These are phyloP conservation scores for Scaeva pyrastri DNA, from an alignment of 2,888 invertebrate genomes.

Conservation along the genomic window DNA sequence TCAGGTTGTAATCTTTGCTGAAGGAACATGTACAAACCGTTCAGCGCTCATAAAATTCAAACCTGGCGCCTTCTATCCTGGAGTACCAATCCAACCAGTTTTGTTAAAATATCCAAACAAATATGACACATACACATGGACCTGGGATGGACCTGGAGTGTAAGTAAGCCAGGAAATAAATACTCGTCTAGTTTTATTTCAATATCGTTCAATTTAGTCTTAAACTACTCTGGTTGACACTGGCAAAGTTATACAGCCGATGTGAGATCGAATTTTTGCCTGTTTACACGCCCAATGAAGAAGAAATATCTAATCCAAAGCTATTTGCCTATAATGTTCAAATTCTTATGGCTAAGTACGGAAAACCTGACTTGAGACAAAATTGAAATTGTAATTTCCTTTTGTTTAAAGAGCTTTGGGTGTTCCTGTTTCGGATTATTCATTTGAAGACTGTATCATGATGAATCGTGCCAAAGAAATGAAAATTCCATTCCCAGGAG, in stretches of 20 bases:
- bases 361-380: slow-evolving; percentile 56
- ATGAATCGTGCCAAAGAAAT: slow-evolving; percentile 93
- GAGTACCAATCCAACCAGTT: slow-evolving; percentile 97
- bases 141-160: slow-evolving; percentile 98
- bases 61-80: slow-evolving; percentile 97
- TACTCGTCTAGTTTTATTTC: slow-evolving; percentile 4
- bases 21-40: slow-evolving; percentile 98
- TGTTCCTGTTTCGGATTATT: slow-evolving; percentile 94
- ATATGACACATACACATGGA: slow-evolving; percentile 95
- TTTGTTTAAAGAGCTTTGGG: slow-evolving; percentile 88
- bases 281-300: slow-evolving; percentile 94
- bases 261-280: slow-evolving; percentile 97
- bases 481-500: slow-evolving; percentile 90
- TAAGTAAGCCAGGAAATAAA: slow-evolving; percentile 84
- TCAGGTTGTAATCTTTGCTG: slow-evolving; percentile 96
- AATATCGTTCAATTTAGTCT: slow-evolving; percentile 85
- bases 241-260: slow-evolving; percentile 93
- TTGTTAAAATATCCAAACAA: slow-evolving; percentile 95
- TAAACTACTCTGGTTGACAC: slow-evolving; percentile 93
- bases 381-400: neutral
- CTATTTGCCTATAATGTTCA: slow-evolving; percentile 95
- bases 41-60: slow-evolving; percentile 95
- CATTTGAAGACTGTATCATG: slow-evolving; percentile 95
- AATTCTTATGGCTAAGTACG: slow-evolving; percentile 95
- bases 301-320: slow-evolving; percentile 93